Base-by-base conservation (phyloP, 1,140 invertebrate genomes). In the Diploscapter pachys region DNA sequence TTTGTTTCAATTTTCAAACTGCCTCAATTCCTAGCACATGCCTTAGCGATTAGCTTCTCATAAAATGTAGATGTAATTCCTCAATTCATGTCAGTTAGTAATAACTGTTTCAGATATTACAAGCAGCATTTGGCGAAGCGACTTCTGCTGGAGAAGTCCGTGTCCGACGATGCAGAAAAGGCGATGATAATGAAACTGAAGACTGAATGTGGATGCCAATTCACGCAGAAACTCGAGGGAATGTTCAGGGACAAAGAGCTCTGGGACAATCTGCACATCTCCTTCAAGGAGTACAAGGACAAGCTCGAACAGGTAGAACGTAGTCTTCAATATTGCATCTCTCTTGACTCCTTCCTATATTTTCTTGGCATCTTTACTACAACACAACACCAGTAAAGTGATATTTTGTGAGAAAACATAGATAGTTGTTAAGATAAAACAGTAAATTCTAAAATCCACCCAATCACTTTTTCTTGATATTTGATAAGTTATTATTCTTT, bases 231-330 rank as follows among this genome's bases (percentile, higher is more conserved):
- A 88, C 89, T 99, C 71, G 97, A 99, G 88, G 96, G 96, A 80
- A 99, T 99, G 97, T 99, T 99, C 86, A 99, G 99, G 87, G 97
- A 99, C 87, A 99, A 99, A 92, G 96, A 95, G n/a, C 92, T 99
- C 52, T 99, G 96, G 69, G 96, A 96, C 86, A 96, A 93, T 8
- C 94, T 96, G 80, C 98, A 96, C 92, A 95, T 98, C 83, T 95
- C 98, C 87, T 99, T 99, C 86, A 73, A 70, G 59, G 79, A 80
- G 4, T 71, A 63, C 65, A 61, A 53, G 13, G 73, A 74, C 2
- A 6, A 6, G 9, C 53, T 5, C 6, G 6, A 52, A 9, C 31
- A 52, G 11, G 66, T 68, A 8, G 6, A 50, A 9, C 63, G 51
- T 31, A 48, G 8, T 6, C 51, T 64, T 6, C 13, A 48, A 59